Percentiles rank a stretch among this genome's conserved stretches.
These are phyloP conservation scores for Gymnopithys bicolor DNA, from an alignment of 2,797 vertebrate species.

Conservation along the genomic window DNA sequence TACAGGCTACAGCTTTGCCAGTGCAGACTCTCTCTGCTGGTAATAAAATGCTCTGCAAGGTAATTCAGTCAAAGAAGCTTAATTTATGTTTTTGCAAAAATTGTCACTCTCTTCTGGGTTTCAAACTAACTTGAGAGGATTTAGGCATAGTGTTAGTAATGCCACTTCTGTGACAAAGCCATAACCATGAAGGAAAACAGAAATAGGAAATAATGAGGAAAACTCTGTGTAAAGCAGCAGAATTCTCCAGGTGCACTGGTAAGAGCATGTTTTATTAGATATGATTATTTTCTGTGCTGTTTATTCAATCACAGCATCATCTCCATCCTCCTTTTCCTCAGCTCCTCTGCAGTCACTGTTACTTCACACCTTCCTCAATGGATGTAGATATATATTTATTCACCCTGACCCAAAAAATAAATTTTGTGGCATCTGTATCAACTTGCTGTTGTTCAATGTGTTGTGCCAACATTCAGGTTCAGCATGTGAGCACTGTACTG, in stretches of 20 bases:
- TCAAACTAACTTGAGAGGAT: slow-evolving; percentile 4
- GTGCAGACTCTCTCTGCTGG: not conserved
- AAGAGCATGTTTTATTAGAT: slow-evolving; percentile 27
- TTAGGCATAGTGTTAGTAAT: not conserved
- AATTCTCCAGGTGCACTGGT: slow-evolving; percentile 34
- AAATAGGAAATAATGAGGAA: slow-evolving; percentile 34
- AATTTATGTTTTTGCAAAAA: slow-evolving; percentile 27
- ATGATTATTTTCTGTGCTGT: slow-evolving; percentile 22
- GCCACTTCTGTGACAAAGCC: slow-evolving; percentile 21
- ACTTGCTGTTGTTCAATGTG: not conserved
- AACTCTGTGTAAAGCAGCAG: not conserved
- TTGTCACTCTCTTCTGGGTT: not conserved
- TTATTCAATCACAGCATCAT: slow-evolving; percentile 12
- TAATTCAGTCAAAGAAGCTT: not conserved
- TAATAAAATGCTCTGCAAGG: not conserved
- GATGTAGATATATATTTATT: not conserved
- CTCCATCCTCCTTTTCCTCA: not conserved
- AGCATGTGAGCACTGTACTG: not conserved
- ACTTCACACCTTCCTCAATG: not conserved
- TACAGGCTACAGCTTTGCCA: not conserved
- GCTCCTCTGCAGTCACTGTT: not conserved
- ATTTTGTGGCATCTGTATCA: not conserved
- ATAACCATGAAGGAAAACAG: slow-evolving; percentile 22
- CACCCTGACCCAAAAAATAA: not conserved
- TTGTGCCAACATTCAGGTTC: not conserved